Conservation (phyloP, 1,140 invertebrate species). For the Trypoxylus dichotomus region DNA sequence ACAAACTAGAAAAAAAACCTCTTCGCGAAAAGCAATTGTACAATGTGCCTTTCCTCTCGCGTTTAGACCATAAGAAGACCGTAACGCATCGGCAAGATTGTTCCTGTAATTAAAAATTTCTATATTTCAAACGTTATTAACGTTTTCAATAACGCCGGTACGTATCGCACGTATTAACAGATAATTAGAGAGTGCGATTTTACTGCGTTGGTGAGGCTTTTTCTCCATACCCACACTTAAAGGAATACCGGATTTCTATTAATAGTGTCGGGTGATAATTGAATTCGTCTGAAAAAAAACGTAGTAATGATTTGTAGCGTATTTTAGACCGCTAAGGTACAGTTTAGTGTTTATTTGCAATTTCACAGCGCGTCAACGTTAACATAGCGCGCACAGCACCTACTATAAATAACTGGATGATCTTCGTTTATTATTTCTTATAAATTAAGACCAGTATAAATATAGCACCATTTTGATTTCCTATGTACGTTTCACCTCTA, state of each 20-base stretch:
- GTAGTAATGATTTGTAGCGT: background rate
- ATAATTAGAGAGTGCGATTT: background rate
- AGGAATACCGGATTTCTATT: background rate
- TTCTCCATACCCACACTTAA: background rate
- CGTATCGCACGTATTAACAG: background rate
- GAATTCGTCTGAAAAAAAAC: background rate
- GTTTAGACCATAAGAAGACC: background rate
- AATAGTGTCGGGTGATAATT: background rate
- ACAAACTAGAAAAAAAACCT: too few relatives aligned
- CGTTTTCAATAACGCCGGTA: background rate
- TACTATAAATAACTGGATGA: slow-evolving; percentile 1
- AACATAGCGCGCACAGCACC: background rate
- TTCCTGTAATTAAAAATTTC: background rate
- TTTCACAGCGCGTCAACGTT: background rate
- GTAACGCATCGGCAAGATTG: background rate
- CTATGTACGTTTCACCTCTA: too few relatives aligned
- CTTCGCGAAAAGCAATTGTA: too few relatives aligned
- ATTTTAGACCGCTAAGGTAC: background rate
- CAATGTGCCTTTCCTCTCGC: too few relatives aligned
- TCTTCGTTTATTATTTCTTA: background rate
- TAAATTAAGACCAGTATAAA: slow-evolving; percentile 3
- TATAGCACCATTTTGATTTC: background rate
- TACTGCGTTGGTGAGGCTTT: background rate
- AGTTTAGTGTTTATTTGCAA: slow-evolving; percentile 13
- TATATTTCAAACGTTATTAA: background rate